phyloP scores from a whole-genome alignment of 2,113 vertebrate species.

The Puma concolor region DNA sequence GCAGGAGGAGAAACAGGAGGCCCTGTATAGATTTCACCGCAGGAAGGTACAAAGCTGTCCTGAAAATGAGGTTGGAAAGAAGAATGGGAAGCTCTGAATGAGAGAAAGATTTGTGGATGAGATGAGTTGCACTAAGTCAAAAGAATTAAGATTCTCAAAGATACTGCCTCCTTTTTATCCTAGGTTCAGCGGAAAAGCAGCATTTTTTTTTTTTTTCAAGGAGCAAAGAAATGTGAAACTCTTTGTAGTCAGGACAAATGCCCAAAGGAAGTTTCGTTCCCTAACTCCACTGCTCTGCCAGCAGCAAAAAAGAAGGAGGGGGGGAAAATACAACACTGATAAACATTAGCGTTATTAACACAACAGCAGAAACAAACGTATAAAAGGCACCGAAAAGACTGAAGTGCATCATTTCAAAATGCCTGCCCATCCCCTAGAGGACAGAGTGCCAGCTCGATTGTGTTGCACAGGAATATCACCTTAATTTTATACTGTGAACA shows the following conservation, averaged over 20 bases:
- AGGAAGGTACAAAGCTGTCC: background rate
- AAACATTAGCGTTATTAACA: slow-evolving; percentile 59
- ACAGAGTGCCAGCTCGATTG: background rate
- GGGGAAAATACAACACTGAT: background rate
- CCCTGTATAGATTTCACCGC: background rate
- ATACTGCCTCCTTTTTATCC: slow-evolving; percentile 51
- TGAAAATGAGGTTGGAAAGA: background rate
- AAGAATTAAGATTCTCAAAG: slow-evolving; percentile 57
- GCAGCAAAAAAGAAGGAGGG: background rate
- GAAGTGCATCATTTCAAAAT: background rate
- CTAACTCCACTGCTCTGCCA: background rate
- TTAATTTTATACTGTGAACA: background rate
- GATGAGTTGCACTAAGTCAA: slow-evolving; percentile 21
- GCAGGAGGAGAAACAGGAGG: background rate
- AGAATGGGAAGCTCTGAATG: background rate
- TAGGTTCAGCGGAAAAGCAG: slow-evolving; percentile 42
- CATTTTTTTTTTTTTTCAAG: slow-evolving; percentile 38
- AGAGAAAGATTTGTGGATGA: background rate
- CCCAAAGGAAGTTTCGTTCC: slow-evolving; percentile 49
- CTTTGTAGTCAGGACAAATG: slow-evolving; percentile 61
- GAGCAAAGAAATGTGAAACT: slow-evolving; percentile 32
- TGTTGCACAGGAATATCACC: background rate
- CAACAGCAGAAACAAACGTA: slow-evolving; percentile 16
- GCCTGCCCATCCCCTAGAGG: background rate
- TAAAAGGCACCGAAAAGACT: background rate